Evolutionary conservation across 2,113 vertebrate species (phyloP).

Genomic region (Eidolon helvum): DNA sequence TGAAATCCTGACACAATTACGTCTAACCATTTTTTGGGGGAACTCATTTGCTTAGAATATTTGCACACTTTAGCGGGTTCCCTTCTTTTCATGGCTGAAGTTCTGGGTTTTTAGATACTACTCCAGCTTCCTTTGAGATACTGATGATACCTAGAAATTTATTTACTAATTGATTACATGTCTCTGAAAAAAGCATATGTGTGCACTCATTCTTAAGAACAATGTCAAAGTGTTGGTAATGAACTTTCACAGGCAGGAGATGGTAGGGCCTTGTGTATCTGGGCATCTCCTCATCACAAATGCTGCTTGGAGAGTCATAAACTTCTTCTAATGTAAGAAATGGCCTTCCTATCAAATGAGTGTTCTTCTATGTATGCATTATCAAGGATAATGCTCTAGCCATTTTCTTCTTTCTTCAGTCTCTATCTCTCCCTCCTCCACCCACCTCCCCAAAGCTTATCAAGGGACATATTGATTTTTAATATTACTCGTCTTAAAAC

Average conservation of each 20-base stretch:
- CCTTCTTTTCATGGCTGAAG: conserved; percentile 10
- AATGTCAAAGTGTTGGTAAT: not conserved
- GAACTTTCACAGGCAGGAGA: not conserved
- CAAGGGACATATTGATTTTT: not conserved
- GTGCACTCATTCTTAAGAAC: not conserved
- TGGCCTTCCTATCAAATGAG: not conserved
- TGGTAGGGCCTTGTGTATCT: not conserved
- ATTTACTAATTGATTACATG: not conserved
- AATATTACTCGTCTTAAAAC: not conserved
- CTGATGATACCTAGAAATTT: not conserved
- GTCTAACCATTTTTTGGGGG: conserved; percentile 51
- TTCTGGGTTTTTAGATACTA: not conserved
- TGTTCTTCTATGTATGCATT: not conserved
- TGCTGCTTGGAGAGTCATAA: not conserved
- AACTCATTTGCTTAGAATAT: conserved; percentile 31
- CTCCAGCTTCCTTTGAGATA: not conserved
- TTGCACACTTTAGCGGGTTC: not conserved
- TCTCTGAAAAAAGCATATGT: not conserved
- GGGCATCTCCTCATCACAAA: not conserved
- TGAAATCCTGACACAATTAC: conserved; percentile 73
- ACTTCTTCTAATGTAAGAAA: not conserved
- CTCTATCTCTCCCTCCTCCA: not conserved
- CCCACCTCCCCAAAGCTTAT: not conserved
- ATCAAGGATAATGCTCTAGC: not conserved
- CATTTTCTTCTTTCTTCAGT: not conserved